phyloP scores from a whole-genome alignment of 2,888 invertebrate species.

The Rapana venosa region DNA sequence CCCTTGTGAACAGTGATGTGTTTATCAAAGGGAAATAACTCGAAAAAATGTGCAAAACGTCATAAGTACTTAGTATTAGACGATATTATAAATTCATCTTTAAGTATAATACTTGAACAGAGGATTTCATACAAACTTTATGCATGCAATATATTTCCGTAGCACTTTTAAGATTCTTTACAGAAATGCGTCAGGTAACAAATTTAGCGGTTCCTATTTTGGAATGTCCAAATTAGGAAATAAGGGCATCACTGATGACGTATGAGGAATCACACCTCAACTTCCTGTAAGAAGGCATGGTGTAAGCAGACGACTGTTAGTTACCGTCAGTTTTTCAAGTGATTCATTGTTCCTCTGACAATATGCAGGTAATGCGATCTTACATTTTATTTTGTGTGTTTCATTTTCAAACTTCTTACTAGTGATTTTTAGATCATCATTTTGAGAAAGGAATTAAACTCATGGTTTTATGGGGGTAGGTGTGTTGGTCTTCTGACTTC shows the following conservation, averaged over 20 bases:
- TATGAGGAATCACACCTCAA: background rate
- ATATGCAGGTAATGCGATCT: too few relatives aligned
- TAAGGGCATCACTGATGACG: conserved; percentile 2
- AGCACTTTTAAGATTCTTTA: background rate
- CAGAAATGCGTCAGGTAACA: conserved; percentile 8
- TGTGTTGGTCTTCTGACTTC: too few relatives aligned
- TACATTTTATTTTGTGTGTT: too few relatives aligned
- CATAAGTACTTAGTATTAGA: background rate
- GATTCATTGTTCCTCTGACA: too few relatives aligned
- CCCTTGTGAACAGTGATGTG: background rate
- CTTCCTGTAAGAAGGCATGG: conserved; percentile 4
- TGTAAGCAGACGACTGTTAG: background rate
- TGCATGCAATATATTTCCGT: background rate
- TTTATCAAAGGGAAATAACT: conserved; percentile 17
- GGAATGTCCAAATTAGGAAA: conserved; percentile 12
- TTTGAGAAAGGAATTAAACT: too few relatives aligned
- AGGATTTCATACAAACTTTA: too few relatives aligned
- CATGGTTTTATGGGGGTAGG: too few relatives aligned
- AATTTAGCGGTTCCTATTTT: background rate
- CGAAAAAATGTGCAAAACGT: background rate
- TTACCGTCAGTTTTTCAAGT: too few relatives aligned
- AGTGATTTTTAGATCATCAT: too few relatives aligned
- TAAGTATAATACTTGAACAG: too few relatives aligned
- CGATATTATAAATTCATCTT: background rate
- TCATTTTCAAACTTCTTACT: too few relatives aligned